Base-by-base conservation (phyloP, 2,888 invertebrate species). In the Agriopis aurantiaria region DNA sequence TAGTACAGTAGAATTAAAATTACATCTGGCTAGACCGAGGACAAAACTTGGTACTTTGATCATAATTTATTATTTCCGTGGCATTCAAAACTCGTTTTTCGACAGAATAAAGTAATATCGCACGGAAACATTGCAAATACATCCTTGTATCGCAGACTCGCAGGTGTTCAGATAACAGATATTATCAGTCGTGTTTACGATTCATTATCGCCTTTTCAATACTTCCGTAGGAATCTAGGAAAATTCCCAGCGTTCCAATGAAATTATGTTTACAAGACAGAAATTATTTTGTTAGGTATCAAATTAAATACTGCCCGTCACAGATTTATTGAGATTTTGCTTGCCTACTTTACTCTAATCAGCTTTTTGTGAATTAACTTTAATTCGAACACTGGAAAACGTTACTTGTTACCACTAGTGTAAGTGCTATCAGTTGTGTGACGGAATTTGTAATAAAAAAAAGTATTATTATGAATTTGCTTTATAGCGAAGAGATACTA, bases 361-460 rank as follows among this genome's bases (percentile, higher is more conserved):
- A 11, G 51, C 61, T 58, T 52, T 45, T 60, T 64, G n/a, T 33
- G 10, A 57, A 49, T 43, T n/a, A 62, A 3, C 45, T 6, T 55
- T 33, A 64, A 63, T 85, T 87, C 83, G 77, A 84, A 82, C 85
- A 78, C 81, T 87, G 52, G 52, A 86, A 83, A 88, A 90, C 91
- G 88, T 92, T 91, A 89, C 62, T 92, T 92, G 94, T 94, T 94
- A 94, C 93, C 93, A 94, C 88, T 94, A 94, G 93, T 88, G 84
- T 93, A 91, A 92, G 93, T 84, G 82, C 87, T 87, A 85, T 89
- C 88, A 83, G 87, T 91, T 90, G 89, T 92, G 91, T 82, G 88
- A 83, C 87, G 82, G 79, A 69, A 73, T 79, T 78, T 79, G 78
- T 78, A 80, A 78, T 80, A 75, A 77, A 79, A 80, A n/a, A 78